Percentiles rank a stretch among this genome's conserved stretches.
These are phyloP conservation scores for Anhinga anhinga DNA, from an alignment of 2,113 vertebrate genomes.

Conservation along the genomic window DNA sequence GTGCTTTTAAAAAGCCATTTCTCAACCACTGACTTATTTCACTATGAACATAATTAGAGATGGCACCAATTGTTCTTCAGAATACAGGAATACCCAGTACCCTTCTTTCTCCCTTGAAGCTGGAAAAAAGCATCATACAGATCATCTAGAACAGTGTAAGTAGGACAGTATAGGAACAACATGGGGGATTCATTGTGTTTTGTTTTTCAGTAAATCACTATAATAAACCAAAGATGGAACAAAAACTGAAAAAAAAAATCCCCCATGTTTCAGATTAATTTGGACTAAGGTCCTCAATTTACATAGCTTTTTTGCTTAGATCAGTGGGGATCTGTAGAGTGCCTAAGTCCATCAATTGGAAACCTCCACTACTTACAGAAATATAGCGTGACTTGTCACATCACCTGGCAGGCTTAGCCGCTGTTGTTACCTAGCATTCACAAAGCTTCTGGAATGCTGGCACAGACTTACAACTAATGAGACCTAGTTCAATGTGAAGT, in stretches of 20 bases:
- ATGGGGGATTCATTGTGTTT: rapidly evolving
- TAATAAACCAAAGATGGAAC: background rate
- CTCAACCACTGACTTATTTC: background rate
- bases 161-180: background rate
- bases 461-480: background rate
- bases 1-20: background rate
- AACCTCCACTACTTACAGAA: background rate
- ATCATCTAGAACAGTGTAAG: background rate
- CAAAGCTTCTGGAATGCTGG: background rate
- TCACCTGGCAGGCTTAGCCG: background rate
- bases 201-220: background rate
- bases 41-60: background rate
- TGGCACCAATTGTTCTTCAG: background rate
- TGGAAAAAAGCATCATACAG: background rate
- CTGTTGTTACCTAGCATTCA: background rate
- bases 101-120: background rate
- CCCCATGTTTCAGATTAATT: background rate
- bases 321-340: background rate
- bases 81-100: background rate
- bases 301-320: background rate
- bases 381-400: background rate
- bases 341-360: background rate
- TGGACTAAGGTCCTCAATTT: background rate
- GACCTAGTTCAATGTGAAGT: background rate
- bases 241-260: background rate